Base-by-base conservation (phyloP, 1,140 invertebrate genomes). In the Papilio machaon region DNA sequence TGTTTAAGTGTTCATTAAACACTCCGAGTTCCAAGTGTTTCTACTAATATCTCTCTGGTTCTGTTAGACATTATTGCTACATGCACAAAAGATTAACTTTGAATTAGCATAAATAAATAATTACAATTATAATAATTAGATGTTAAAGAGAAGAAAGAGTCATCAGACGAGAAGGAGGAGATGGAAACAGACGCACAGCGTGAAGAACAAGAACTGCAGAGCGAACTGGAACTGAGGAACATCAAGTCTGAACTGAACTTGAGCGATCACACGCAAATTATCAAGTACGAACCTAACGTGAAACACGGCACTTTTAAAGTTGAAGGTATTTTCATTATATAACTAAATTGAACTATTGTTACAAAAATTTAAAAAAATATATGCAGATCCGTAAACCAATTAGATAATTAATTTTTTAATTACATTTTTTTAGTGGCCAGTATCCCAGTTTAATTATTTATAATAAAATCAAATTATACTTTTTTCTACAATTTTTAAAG, bases 231-330 rank as follows among this genome's bases (percentile, higher is more conserved):
- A 70, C 87, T 95, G 46, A 89, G 91, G 75, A 95, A 89, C 79
- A 95, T 95, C 75, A 95, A 95, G 82, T 93, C 90, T 0, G 94
- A 95, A 60, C 82, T 95, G 19, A 95, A 95, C 81, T 86, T 95
- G 8, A 94, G 94, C 73, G 94, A 95, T 77, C 90, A 93, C 82
- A 95, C 94, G 23, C 91, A 95, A 85, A 95, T 95, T 46, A 95
- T 95, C 52, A 95, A 95, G 78, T 95, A 95, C 77, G 94, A 95
- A 82, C 93, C 93, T 4, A 95, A 95, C 79, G 88, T 94, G 23
- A 91, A 90, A 76, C 88, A 91, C 67, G 92, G 92, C 38, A 88
- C 90, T 79, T 91, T 91, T 82, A 95, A 94, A 75, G 90, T 92
- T 35, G 92, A 94, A 92, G 94, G 94, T 93, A 74, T 80, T 83